These are phyloP conservation scores for Phaonia tiefii DNA, from an alignment of 2,888 invertebrate genomes.

Conservation along the genomic window DNA sequence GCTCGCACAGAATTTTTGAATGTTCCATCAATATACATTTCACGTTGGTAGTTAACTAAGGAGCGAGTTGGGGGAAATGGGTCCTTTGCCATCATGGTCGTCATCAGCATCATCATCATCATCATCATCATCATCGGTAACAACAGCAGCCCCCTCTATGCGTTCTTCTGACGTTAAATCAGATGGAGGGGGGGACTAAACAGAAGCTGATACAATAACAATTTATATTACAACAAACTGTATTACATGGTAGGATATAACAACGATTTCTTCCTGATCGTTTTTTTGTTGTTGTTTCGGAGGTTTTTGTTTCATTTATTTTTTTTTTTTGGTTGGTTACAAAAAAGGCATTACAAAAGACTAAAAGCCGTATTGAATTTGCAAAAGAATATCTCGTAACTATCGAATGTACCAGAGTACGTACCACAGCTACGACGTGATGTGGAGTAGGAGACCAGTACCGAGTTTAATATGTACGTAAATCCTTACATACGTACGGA, in stretches of 20 bases:
- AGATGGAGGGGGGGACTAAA: slow-evolving; percentile 27
- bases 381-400: slow-evolving; percentile 24
- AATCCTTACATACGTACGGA: neutral
- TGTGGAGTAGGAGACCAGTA: neutral
- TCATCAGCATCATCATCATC: slow-evolving; percentile 49
- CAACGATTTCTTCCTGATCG: slow-evolving; percentile 47
- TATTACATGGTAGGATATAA: slow-evolving; percentile 48
- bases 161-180: too few species aligned
- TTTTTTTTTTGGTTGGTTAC: slow-evolving; percentile 46
- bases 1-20: slow-evolving; percentile 48
- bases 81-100: slow-evolving; percentile 52
- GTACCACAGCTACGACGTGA: neutral
- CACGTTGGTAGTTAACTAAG: slow-evolving; percentile 15
- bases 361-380: slow-evolving; percentile 63
- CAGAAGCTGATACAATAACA: slow-evolving; percentile 66
- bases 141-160: slow-evolving; percentile 17
- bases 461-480: neutral
- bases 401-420: slow-evolving; percentile 48
- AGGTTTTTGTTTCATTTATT: too few species aligned
- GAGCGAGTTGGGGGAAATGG: slow-evolving; percentile 18
- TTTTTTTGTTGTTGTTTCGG: neutral
- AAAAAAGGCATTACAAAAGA: slow-evolving; percentile 65
- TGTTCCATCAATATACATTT: slow-evolving; percentile 57
- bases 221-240: slow-evolving; percentile 63
- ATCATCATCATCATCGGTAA: slow-evolving; percentile 10